Evolutionary conservation across 2,113 vertebrate genomes (phyloP).

Genomic region (Silurus asotus): DNA sequence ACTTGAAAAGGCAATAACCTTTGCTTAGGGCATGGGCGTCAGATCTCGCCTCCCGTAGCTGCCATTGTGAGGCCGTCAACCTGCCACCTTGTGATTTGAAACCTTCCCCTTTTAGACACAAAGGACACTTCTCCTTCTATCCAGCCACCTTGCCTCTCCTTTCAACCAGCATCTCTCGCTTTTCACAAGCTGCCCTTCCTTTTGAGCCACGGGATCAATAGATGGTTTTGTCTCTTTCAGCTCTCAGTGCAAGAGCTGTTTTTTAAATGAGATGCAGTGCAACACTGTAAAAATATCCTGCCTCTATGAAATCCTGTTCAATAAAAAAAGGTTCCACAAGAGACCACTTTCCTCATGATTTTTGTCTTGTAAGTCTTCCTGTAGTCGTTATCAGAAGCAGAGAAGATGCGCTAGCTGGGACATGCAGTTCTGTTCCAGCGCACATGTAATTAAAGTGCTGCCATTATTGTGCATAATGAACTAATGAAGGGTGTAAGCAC

Average conservation of each 20-base stretch:
- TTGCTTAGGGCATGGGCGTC: slow-evolving; percentile 56
- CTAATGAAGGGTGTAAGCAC: slow-evolving; percentile 51
- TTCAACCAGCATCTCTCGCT: slow-evolving; percentile 49
- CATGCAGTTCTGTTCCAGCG: slow-evolving; percentile 6
- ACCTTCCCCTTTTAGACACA: slow-evolving; percentile 55
- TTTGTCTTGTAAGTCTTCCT: slow-evolving; percentile 24
- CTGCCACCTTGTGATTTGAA: slow-evolving; percentile 59
- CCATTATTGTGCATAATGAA: slow-evolving; percentile 49
- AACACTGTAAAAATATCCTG: slow-evolving; percentile 45
- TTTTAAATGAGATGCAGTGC: slow-evolving; percentile 45
- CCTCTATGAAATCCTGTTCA: slow-evolving; percentile 18
- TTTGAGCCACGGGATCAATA: slow-evolving; percentile 52
- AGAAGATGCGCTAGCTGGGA: neutral
- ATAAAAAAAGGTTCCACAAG: slow-evolving; percentile 4
- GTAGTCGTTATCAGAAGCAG: neutral
- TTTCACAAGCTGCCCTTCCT: slow-evolving; percentile 51
- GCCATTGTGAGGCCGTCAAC: slow-evolving; percentile 56
- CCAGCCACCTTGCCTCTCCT: slow-evolving; percentile 52
- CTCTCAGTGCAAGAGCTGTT: slow-evolving; percentile 43
- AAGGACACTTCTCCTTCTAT: slow-evolving; percentile 50
- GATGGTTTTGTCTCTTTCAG: slow-evolving; percentile 55
- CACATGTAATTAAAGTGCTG: slow-evolving; percentile 37
- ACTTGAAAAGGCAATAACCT: slow-evolving; percentile 60
- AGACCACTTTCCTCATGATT: slow-evolving; percentile 13
- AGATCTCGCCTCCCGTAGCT: slow-evolving; percentile 54